Evolutionary conservation across 2,797 vertebrate genomes (phyloP), one percentile per base, ranked within the genome.

Genomic region (Malurus leucopterus): DNA sequence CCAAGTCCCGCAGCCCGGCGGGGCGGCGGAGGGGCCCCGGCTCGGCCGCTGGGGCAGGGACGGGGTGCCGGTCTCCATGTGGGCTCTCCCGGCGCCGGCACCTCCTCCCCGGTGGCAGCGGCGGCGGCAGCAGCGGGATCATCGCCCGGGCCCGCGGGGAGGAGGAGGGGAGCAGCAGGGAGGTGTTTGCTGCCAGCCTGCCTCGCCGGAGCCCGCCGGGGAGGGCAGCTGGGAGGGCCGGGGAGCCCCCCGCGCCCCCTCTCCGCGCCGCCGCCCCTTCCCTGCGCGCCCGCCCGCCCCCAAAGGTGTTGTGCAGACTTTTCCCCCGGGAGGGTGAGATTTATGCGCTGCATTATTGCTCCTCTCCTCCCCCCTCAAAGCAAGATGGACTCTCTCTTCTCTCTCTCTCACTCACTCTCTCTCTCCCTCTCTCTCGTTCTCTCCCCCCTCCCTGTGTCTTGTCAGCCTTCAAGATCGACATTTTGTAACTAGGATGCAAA

Each of bases 351-450:
- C 95, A 94, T 97, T 97, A 95, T 94, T 93, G 94, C 95, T 86
- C 82, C 83, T 79, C 90, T 94, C 95, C 97, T 96, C 97, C 97
- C 97, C 97, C 97, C 97, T 97, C 97, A 95, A 98, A 98, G 98
- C 99, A 99, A 99, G 98, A 99, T 99, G 99, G 99, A 99, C 98
- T 99, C 98, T 98, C 97, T 93, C 91, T 67, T 95, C 89, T 94
- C 93, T 93, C 90, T 82, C 93, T 85, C 90, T 92, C 93, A 91
- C 91, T 92, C 90, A 81, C 97, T n/a, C 91, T 32, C 79, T 11
- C 87, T 81, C 94, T 46, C 87, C 81, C 94, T 92, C 86, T 72
- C 93, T 90, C 83, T 92, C 70, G 85, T 77, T 93, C 69, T 94
- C 88, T 59, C 89, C 81, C 79, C 69, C 88, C 80, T 95, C 95